These are phyloP conservation scores for Microtus montanus DNA, from an alignment of 2,113 vertebrate species.

Conservation along the genomic window DNA sequence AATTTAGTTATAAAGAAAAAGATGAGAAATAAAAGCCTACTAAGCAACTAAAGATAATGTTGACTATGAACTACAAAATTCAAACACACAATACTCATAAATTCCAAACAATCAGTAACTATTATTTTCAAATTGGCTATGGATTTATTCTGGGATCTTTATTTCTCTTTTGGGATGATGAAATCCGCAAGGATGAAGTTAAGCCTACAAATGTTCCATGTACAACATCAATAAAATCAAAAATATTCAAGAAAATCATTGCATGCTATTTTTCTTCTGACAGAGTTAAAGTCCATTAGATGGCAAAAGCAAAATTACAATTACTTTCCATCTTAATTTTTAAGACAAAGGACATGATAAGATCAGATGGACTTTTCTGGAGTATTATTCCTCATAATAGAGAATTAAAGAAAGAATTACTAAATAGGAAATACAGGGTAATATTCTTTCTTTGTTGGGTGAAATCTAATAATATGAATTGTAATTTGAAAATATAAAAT, in stretches of 20 bases:
- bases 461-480: background rate
- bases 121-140: background rate
- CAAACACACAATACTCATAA: background rate
- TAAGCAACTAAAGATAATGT: background rate
- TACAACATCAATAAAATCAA: background rate
- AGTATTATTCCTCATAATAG: background rate
- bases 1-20: background rate
- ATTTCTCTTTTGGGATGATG: too few relatives aligned
- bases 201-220: background rate
- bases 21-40: background rate
- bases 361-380: background rate
- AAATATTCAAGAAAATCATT: background rate
- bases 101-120: background rate
- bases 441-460: background rate
- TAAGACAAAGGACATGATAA: background rate
- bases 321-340: background rate
- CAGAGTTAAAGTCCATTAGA: background rate
- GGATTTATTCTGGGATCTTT: background rate
- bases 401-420: background rate
- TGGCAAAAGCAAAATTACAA: background rate
- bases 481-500: background rate
- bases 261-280: background rate
- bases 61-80: too few relatives aligned
- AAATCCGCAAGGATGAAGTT: background rate
- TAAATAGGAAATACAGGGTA: background rate